Evolutionary conservation across 2,113 vertebrate genomes (phyloP), one percentile per base, ranked within the genome.

Genomic region (Microtus montanus): DNA sequence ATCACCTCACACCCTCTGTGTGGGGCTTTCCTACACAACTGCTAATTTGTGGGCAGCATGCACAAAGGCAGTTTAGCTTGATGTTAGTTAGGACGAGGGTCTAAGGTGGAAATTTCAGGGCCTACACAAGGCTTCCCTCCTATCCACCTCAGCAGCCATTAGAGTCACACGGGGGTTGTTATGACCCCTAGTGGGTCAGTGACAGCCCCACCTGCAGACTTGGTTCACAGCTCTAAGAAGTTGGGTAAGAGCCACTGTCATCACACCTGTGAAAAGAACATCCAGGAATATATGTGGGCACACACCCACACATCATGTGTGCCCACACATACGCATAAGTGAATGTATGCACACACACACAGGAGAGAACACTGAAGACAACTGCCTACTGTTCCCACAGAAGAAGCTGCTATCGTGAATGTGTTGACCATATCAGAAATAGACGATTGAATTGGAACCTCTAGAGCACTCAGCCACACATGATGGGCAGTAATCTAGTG

Each of bases 161-260:
- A 3, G 47, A 15, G 28, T 20, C 58, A 52, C 20, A 2, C 26
- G 49, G 75, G 63, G 30, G 17, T 28, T 47, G 61, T n/a, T 14
- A 2, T 5, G 19, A 35, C 68, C 58, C 9, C 6, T 30, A 1
- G 6, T 0, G 30, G 70, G 12, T n/a, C 71, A 22, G 13, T 22
- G 4, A 30, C 4, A 33, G 63, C 3, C 2, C 11, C 17, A 73
- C 20, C 41, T 73, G 11, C 22, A 8, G n/a, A 30, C 17, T 30
- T 2, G 13, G 86, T 13, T 24, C 52, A 30, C 8, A 11, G 30
- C 2, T 20, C 26, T 28, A 3, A 6, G 15, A 38, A 12, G 35
- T 1, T 3, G 4, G 10, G 19, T 7, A 35, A 44, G 71, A 44
- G 78, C 6, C 3, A 3, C 70, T 24, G 35, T 28, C 52, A 74